Base-by-base conservation (phyloP, 1,140 invertebrate species). In the Metopolophium dirhodum region DNA sequence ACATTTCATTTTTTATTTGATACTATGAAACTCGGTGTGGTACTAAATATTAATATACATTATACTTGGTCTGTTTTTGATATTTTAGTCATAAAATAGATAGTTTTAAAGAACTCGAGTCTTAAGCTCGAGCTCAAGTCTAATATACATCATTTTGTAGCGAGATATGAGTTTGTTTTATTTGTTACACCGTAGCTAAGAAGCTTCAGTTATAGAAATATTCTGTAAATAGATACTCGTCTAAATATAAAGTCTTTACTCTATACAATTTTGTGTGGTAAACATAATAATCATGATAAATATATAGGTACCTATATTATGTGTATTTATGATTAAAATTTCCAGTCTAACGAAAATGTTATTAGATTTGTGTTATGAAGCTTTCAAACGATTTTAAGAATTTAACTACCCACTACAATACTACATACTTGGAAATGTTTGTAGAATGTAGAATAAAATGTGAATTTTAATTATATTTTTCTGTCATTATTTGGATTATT, bases 81-180 rank as follows among this genome's bases (percentile, higher is more conserved):
- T 77, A 77, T 77, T 77, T 77, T 77, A 77, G 61, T n/a, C n/a
- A 18, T n/a, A 77, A n/a, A n/a, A 77, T n/a, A 77, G 61, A n/a
- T 54, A 7, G 51, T 54, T 51, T 20, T 11, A n/a, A n/a, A n/a
- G 1, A 61, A 26, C 7, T 57, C 23, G 54, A 41, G 41, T 41
- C 41, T 41, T 41, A 41, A 61, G 9, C 26, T 61, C 1, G 57
- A n/a, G 11, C 30, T 68, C 18, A 77, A 77, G 14, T 8, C n/a
- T 77, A 77, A 7, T 77, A n/a, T 14, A 83, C n/a, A 35, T 35
- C 2, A 83, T 83, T 83, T 83, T 37, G 20, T 37, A 83, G 22
- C 6, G 35, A 82, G 35, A 37, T 8, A 85, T 85, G 37, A 41
- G 37, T 37, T 37, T 41, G 37, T 85, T 85, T 2, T 45, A 45